Evolutionary conservation across 2,888 invertebrate species (phyloP), one percentile per base, ranked within the genome.

Genomic region (Exephanes ischioxanthus): DNA sequence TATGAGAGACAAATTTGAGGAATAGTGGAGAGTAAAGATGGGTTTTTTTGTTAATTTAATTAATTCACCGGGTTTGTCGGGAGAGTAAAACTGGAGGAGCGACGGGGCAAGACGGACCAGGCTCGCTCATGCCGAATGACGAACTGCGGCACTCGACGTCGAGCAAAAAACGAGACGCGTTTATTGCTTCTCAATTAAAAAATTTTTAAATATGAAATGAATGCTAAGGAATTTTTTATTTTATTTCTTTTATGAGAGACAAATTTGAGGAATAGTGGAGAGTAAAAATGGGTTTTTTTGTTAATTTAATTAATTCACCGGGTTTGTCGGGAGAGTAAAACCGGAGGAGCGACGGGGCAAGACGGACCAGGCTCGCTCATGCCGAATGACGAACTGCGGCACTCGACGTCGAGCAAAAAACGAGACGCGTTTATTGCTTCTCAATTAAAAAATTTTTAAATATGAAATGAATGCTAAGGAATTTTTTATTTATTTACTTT

Each of bases 31-130:
- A 26, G 26, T 26, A 26, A 26, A 2, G 2, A 26, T 26, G 1
- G n/a, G n/a, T n/a, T 26, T 26, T 26, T 26, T 26, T 3, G 26
- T 26, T 26, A 26, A 26, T 26, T 26, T 26, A 26, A 26, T 26
- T 26, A 26, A 26, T 26, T 77, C 58, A 79, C 68, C 19, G 63
- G 19, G 30, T 6, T 26, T 26, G 61, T 48, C 14, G 63, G 33
- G 61, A 63, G 63, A 1, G 63, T 66, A 63, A 75, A 75, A 75
- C 73, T 22, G 75, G 75, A 63, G 63, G 75, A 33, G 48, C 3
- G 14, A 16, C 26, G 70, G 41, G 78, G 68, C 45, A 70, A 68
- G 48, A 78, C 70, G 58, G 58, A 58, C 3, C 30, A 16, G 6
- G 14, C 33, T 58, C 11, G 63, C 11, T 41, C 2, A 41, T 11